Base-by-base conservation (phyloP, 2,888 invertebrate genomes). In the Phyllotreta cruciferae region DNA sequence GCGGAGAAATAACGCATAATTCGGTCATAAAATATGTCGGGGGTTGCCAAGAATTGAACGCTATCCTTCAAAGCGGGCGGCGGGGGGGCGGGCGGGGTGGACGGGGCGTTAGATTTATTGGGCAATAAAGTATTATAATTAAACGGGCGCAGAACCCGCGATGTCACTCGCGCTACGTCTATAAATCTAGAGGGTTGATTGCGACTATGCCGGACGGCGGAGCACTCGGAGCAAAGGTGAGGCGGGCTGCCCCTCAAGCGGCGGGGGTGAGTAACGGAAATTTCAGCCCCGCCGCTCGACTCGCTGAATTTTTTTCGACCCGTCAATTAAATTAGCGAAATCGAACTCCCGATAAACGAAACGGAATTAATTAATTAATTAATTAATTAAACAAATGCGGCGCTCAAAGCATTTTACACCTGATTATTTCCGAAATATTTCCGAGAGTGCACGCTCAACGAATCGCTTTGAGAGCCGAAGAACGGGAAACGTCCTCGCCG, bases 91-190 rank as follows among this genome's bases (percentile, higher is more conserved):
- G 3, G 13, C 14, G 10, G 49, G 11, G 11, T 10, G 47, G 56
- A 8, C 11, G 49, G 47, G 52, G 83, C 82, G 78, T 75, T 83
- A 88, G 88, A 88, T 88, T 88, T 88, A 88, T 88, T 86, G 87
- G 86, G 86, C 88, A 87, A 88, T 88, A 88, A 88, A 88, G 88
- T 88, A 88, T 88, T 88, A 88, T 88, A 88, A 88, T 88, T 88
- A 88, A 88, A 88, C 87, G 87, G 85, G 82, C 81, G 79, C 80
- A 79, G 81, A 80, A 77, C 80, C 80, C 79, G 80, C 81, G 81
- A 81, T 82, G 82, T 83, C 82, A 82, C 82, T 81, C 81, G 80
- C 78, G 78, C 80, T 77, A 77, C 79, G 77, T 80, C 80, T 79
- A 82, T 82, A 82, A 82, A 82, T 82, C 81, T 81, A 77, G 74